Base-by-base conservation (phyloP, 2,797 vertebrate genomes). In the Aplochiton taeniatus region DNA sequence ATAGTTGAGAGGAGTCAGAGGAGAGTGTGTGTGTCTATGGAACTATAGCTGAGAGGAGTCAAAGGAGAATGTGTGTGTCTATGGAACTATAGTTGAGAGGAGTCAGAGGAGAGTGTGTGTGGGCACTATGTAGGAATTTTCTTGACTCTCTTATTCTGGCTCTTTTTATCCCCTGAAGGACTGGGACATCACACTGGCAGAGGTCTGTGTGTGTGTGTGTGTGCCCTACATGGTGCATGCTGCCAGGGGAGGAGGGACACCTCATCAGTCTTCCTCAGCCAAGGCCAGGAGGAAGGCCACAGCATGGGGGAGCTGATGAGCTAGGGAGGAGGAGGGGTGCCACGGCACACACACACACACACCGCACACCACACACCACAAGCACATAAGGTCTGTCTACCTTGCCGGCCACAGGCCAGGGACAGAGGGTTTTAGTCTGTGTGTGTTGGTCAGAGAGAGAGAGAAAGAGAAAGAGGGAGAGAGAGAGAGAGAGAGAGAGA, bases 281-380 rank as follows among this genome's bases (percentile, higher is more conserved):
- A 13, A 52, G 64, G 64, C 64, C 48, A 61, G 66, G 71, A 73
- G 69, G 57, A 84, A 94, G 92, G 93, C 93, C 95, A 92, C 94
- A 95, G 92, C 93, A 90, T 88, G 92, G 90, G 92, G 74, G 93
- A 91, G 92, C 92, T 91, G 80, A 92, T 91, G 91, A 90, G 92
- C 91, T 57, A 58, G 55, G 92, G 93, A 92, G 92, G 92, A 93
- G 89, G 92, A 92, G 92, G 45, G 14, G 11, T 13, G 17, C 47
- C 58, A 47, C 45, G 2, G 31, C 31, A 31, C 31, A 31, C 31
- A 31, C 31, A 31, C 31, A 91, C 92, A 91, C 91, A 91, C 92
- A 88, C 9, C 44, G 18, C 17, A 19, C 58, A 46, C 48, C 61
- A 51, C 31, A 42, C 58, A 47, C 18, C 13, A 54, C 41, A 58